Conservation (phyloP, 2,113 vertebrate genomes). For the Toxotes chatareus region DNA sequence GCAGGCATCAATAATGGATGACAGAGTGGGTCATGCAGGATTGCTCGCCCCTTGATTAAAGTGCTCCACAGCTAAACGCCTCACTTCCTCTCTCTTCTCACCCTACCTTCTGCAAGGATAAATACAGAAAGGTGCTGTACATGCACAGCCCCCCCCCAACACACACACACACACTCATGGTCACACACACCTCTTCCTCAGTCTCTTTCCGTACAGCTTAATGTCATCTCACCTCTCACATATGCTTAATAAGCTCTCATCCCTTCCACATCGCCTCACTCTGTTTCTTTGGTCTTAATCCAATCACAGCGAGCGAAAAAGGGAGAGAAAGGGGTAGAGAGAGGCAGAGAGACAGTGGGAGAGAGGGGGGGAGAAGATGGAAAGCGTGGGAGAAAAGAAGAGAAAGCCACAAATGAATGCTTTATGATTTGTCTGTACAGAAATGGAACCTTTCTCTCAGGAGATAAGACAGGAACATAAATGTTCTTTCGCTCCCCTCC, state of each 20-base stretch:
- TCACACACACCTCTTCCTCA: slow-evolving; percentile 40
- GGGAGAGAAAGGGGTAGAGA: slow-evolving; percentile 30
- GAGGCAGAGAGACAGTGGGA: slow-evolving; percentile 10
- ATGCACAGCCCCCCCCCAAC: background rate
- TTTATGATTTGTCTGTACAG: slow-evolving; percentile 68
- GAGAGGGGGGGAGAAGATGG: slow-evolving; percentile 21
- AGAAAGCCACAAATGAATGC: slow-evolving; percentile 69
- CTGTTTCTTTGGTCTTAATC: slow-evolving; percentile 76
- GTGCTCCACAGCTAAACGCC: slow-evolving; percentile 79
- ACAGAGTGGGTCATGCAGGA: slow-evolving; percentile 82
- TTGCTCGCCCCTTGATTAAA: slow-evolving; percentile 83
- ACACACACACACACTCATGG: slow-evolving; percentile 12
- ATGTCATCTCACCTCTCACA: slow-evolving; percentile 78
- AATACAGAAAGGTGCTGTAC: slow-evolving; percentile 51
- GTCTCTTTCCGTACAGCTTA: slow-evolving; percentile 63
- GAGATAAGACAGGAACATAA: slow-evolving; percentile 69
- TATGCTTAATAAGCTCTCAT: slow-evolving; percentile 73
- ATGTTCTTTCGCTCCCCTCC: slow-evolving; percentile 56
- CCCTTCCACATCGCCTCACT: slow-evolving; percentile 67
- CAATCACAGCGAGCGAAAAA: slow-evolving; percentile 63
- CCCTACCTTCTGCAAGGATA: slow-evolving; percentile 53
- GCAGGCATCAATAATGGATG: slow-evolving; percentile 85
- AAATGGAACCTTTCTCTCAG: slow-evolving; percentile 70
- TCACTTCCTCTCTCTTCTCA: slow-evolving; percentile 76
- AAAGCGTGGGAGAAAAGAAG: slow-evolving; percentile 60